Base-by-base conservation (phyloP, 1,140 invertebrate genomes). In the Mylabris phalerata region DNA sequence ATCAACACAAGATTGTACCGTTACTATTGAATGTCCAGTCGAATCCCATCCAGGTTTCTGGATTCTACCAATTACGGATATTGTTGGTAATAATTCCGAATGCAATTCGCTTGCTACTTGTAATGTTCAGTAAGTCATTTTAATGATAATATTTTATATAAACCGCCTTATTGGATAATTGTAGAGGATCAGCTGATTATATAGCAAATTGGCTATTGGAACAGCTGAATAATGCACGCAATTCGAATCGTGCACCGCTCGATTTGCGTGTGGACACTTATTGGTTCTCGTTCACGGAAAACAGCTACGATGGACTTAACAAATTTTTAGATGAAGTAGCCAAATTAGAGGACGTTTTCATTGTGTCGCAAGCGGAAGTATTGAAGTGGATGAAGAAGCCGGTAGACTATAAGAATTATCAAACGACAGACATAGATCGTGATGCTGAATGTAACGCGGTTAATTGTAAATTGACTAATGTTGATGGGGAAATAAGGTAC, bases 51-150 rank as follows among this genome's bases (percentile, higher is more conserved):
- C 82, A 9, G 80, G 80, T 4, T 65, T 81, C 2, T 86, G 85
- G 85, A 76, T 82, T 0, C 70, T 80, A 38, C 85, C 86, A 2
- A 84, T 88, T 78, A 70, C 84, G 3, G 77, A 82, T 59, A 80
- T 82, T 75, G 68, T 70, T 5, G 78, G 81, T 67, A 57, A 74
- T 7, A 61, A 75, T n/a, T 60, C 61, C 10, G 68, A 76, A 2
- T 87, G 85, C 66, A 76, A 81, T 26, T 83, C 84, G 78, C 75
- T 80, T 3, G 82, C 85, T 61, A 70, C 75, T 7, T 87, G 85
- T 60, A 70, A 75, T 13, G 71, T 64, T 46, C 67, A 71, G 78
- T 79, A 69, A 77, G 74, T 7, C 11, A 3, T 11, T 52, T 27
- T 26, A 52, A 38, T 25, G n/a, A 43, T 13, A 54, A 27, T 42